Evolutionary conservation across 2,888 invertebrate species (phyloP).

Genomic region (Torymus auratus): DNA sequence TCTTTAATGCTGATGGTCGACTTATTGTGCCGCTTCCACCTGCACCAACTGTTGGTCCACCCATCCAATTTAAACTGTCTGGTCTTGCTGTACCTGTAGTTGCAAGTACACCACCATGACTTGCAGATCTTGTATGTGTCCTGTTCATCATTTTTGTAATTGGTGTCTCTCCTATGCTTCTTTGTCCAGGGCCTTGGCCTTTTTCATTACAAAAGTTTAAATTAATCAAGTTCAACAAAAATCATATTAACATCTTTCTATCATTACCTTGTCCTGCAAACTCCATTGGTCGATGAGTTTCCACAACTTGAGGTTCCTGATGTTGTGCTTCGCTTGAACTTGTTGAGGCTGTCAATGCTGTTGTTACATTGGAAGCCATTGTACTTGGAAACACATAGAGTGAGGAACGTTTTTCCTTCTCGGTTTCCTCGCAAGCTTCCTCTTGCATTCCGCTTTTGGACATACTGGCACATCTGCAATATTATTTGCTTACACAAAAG

Average conservation of each 20-base stretch:
- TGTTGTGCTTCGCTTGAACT: slow-evolving; percentile 58
- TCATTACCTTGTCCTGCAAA: slow-evolving; percentile 8
- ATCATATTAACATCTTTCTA: too few relatives aligned
- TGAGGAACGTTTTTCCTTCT: slow-evolving; percentile 69
- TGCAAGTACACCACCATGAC: slow-evolving; percentile 86
- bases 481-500: neutral
- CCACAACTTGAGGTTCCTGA: neutral
- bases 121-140: slow-evolving; percentile 87
- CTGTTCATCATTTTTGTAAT: slow-evolving; percentile 40
- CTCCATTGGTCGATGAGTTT: slow-evolving; percentile 18
- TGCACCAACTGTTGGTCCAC: neutral
- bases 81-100: slow-evolving; percentile 67
- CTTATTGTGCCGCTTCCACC: neutral
- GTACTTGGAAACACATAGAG: slow-evolving; percentile 72
- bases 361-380: slow-evolving; percentile 58
- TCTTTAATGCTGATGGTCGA: slow-evolving; percentile 85
- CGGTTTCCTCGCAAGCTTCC: slow-evolving; percentile 70
- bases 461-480: slow-evolving; percentile 83
- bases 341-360: slow-evolving; percentile 52
- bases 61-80: slow-evolving; percentile 37
- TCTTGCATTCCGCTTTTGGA: slow-evolving; percentile 82
- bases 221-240: neutral
- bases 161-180: slow-evolving; percentile 12
- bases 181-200: too few relatives aligned
- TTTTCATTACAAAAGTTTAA: neutral